Base-by-base conservation (phyloP, 2,113 vertebrate species). In the Corapipo altera region DNA sequence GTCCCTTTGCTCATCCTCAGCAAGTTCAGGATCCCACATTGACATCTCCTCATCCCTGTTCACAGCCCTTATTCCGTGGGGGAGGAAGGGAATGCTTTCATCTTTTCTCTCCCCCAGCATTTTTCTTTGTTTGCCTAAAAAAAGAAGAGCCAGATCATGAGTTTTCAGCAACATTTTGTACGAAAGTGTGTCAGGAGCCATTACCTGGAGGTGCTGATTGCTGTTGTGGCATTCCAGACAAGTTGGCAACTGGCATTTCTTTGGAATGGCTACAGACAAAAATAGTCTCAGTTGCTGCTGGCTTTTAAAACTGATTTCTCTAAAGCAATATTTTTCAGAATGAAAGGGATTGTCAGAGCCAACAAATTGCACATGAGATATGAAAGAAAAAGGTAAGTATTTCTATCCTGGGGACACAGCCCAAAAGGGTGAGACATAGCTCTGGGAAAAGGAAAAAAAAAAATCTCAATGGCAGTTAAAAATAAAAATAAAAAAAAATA, bases 121-220 rank as follows among this genome's bases (percentile, higher is more conserved):
- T 95, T 92, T 87, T 24, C 41, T 89, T 84, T 81, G 76, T 84
- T 86, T 82, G 79, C 66, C 66, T 69, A 46, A 86, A 93, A n/a
- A 41, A 82, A 70, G 28, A 94, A 71, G 44, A 78, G 83, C 88
- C 61, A 72, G 73, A 44, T 81, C 57, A 41, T 44, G 85, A 92
- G 73, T 82, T 91, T 95, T 78, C 83, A 85, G 61, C 70, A 82
- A 62, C 26, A 54, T 85, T 91, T 92, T 57, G 21, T 65, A 81
- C 44, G 32, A 33, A 65, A 88, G 61, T 51, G 16, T 92, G 88
- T 94, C 91, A 95, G 76, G 37, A 94, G 41, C 79, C 83, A 84
- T 93, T 92, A 96, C 91, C 93, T 94, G 73, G 79, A 91, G 85
- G 61, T 79, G 83, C 93, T 87, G 92, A 96, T 96, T 95, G 57